Percentiles rank a stretch among this genome's conserved stretches.
These are phyloP conservation scores for Maniola jurtina DNA, from an alignment of 1,140 invertebrate genomes.

Conservation along the genomic window DNA sequence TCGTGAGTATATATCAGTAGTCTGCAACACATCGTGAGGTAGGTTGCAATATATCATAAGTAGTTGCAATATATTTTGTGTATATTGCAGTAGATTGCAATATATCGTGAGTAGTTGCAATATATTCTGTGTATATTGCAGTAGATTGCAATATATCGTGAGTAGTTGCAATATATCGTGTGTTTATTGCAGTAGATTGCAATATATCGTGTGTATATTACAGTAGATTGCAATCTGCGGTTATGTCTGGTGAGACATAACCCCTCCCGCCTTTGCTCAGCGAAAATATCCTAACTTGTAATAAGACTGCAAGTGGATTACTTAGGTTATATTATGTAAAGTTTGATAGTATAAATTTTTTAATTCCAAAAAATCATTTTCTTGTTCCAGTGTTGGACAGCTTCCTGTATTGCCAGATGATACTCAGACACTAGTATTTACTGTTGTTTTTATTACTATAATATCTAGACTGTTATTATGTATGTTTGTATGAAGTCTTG, in stretches of 20 bases:
- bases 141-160: constrained; percentile 53
- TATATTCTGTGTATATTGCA: too few species aligned
- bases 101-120: too few species aligned
- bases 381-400: constrained; percentile 66
- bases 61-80: too few species aligned
- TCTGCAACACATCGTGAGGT: too few species aligned
- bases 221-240: too few species aligned
- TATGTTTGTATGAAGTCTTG: background rate
- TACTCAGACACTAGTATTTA: constrained; percentile 55
- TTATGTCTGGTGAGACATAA: background rate
- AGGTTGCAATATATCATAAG: too few species aligned
- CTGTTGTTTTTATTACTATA: background rate
- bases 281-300: too few species aligned
- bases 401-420: constrained; percentile 71
- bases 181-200: constrained; percentile 37
- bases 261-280: too few species aligned
- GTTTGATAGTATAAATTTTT: background rate
- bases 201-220: too few species aligned
- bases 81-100: too few species aligned
- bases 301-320: too few species aligned
- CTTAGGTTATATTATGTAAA: too few species aligned
- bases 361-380: background rate
- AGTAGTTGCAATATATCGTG: constrained; percentile 58
- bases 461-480: background rate
- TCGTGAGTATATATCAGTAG: constrained; percentile 51